Evolutionary conservation across 2,797 vertebrate species (phyloP).

Genomic region (Helostoma temminkii): DNA sequence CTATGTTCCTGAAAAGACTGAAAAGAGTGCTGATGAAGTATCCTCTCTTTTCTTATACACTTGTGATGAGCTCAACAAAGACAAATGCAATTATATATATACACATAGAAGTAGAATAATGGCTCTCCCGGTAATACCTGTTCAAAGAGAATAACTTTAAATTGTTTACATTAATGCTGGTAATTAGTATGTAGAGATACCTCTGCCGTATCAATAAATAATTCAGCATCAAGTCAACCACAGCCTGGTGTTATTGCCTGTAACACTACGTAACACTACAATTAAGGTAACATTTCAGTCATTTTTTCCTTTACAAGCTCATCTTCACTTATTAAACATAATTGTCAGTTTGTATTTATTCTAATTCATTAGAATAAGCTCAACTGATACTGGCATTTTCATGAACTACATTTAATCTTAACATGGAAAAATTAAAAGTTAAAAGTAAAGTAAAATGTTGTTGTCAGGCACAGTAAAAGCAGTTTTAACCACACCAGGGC

Average conservation of each 20-base stretch:
- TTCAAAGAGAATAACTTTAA: not conserved
- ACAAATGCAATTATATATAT: no score
- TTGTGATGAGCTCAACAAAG: not conserved
- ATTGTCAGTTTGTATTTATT: not conserved
- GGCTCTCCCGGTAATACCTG: not conserved
- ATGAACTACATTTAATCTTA: not conserved
- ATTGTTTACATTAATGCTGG: not conserved
- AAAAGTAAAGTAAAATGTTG: not conserved
- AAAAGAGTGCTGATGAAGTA: not conserved
- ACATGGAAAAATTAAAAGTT: not conserved
- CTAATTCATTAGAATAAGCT: not conserved
- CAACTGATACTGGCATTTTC: not conserved
- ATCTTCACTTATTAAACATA: not conserved
- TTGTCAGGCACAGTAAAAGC: not conserved
- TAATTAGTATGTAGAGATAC: constrained; percentile 9
- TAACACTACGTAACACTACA: no score
- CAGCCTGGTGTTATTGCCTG: not conserved
- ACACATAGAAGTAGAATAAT: constrained; percentile 9
- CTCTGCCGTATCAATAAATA: constrained; percentile 17
- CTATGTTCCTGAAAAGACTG: not conserved
- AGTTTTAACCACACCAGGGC: constrained; percentile 10
- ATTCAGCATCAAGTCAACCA: not conserved
- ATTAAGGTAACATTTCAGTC: no score
- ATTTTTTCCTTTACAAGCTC: not conserved
- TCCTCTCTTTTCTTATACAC: not conserved